These are phyloP conservation scores for Cololabis saira DNA, from an alignment of 2,113 vertebrate genomes.

Conservation along the genomic window DNA sequence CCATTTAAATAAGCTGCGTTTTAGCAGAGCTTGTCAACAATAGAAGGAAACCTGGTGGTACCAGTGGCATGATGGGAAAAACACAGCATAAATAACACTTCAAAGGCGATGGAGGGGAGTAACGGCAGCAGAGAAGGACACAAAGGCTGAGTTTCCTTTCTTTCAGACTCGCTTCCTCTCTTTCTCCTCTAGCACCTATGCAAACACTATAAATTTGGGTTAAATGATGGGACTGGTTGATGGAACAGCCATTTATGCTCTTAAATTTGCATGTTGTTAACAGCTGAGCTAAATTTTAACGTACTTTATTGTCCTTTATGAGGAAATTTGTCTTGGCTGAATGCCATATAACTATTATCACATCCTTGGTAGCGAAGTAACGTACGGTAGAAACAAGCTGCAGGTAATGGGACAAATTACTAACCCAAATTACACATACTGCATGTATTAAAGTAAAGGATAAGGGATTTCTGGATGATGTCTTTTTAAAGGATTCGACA, in stretches of 20 bases:
- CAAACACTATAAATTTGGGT: slow-evolving; percentile 9
- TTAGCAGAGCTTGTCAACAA: slow-evolving; percentile 69
- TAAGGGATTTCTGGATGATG: too few relatives aligned
- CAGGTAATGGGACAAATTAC: too few relatives aligned
- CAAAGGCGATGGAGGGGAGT: slow-evolving; percentile 46
- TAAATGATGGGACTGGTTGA: neutral
- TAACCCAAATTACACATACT: too few relatives aligned
- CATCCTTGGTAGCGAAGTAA: too few relatives aligned
- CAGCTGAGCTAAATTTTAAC: too few relatives aligned
- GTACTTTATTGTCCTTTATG: too few relatives aligned
- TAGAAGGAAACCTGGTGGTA: slow-evolving; percentile 73
- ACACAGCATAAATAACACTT: slow-evolving; percentile 65
- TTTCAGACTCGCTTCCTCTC: slow-evolving; percentile 68
- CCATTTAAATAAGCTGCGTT: slow-evolving; percentile 22
- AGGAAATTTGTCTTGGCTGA: too few relatives aligned
- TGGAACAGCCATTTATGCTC: neutral
- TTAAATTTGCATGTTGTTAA: neutral
- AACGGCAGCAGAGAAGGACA: slow-evolving; percentile 34
- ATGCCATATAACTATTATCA: too few relatives aligned
- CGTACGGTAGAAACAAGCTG: too few relatives aligned
- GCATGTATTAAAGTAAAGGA: too few relatives aligned
- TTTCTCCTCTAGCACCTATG: slow-evolving; percentile 11
- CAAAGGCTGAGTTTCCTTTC: slow-evolving; percentile 75
- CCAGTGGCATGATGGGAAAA: slow-evolving; percentile 63
- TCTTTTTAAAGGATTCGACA: too few relatives aligned